These are phyloP conservation scores for Micrasema minimum DNA, from an alignment of 1,140 invertebrate genomes.

Conservation along the genomic window DNA sequence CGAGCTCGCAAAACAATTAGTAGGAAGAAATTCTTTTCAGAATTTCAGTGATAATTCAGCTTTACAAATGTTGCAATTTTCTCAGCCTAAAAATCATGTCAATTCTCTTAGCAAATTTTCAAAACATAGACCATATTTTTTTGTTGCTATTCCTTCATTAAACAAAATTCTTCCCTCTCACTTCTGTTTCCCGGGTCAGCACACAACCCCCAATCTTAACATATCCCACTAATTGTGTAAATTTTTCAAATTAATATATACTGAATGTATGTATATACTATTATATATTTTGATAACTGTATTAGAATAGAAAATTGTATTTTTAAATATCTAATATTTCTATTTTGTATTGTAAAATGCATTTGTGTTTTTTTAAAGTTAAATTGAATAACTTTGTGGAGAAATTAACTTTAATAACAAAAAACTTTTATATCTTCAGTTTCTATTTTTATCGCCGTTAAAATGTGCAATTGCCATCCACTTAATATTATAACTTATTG, in stretches of 20 bases:
- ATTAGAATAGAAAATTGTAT: slow-evolving; percentile 52
- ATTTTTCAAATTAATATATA: slow-evolving; percentile 39
- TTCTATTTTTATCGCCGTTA: slow-evolving; percentile 31
- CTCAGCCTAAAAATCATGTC: slow-evolving; percentile 47
- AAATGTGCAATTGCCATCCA: slow-evolving; percentile 47
- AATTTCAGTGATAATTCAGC: slow-evolving; percentile 54
- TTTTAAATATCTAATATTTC: slow-evolving; percentile 41
- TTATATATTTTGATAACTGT: slow-evolving; percentile 53
- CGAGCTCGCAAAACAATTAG: slow-evolving; percentile 45
- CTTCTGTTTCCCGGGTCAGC: neutral
- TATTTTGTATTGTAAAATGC: slow-evolving; percentile 14
- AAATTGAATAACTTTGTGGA: no score
- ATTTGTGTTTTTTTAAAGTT: slow-evolving; percentile 3
- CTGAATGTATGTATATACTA: slow-evolving; percentile 49
- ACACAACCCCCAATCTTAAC: slow-evolving; percentile 45
- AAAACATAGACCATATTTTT: no score
- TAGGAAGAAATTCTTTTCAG: slow-evolving; percentile 49
- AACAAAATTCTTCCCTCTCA: no score
- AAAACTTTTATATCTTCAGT: slow-evolving; percentile 23
- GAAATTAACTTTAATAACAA: neutral
- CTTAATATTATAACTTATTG: slow-evolving; percentile 40
- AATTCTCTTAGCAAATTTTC: slow-evolving; percentile 23
- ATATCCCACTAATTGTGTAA: slow-evolving; percentile 48
- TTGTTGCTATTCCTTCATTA: no score
- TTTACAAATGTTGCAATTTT: slow-evolving; percentile 51